Base-by-base conservation (phyloP, 2,888 invertebrate genomes). In the Caenorhabditis sp. region DNA sequence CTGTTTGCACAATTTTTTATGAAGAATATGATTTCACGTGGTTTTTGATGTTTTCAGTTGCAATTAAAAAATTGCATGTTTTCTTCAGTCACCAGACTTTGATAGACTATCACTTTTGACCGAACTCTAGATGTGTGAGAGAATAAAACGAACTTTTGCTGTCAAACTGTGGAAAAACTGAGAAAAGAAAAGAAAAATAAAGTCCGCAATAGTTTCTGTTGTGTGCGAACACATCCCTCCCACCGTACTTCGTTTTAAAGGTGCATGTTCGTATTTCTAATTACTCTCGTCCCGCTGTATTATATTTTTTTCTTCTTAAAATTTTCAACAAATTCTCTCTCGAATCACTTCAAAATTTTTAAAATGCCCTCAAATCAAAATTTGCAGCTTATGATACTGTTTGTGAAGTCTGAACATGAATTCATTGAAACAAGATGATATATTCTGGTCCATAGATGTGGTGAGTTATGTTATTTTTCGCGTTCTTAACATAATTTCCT, bases 351-450 rank as follows among this genome's bases (percentile, higher is more conserved):
- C 7, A 53, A 23, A 23, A 23, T 53, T 53, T 53, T 20, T 21
- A 23, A 53, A 53, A 5, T 21, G 21, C 4, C 53, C 25, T 21
- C 25, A 8, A 20, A 14, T 23, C 23, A 36, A n/a, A n/a, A 20
- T 38, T 58, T 59, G 52, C 67, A 71, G 67, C 72, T 49, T 72
- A 72, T 72, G 67, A 63, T 57, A 60, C 56, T 60, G 64, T 62
- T 54, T 43, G 26, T 21, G 67, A 14, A 12, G 7, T 12, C 57
- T 36, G 58, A 71, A 67, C 50, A 72, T 72, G 72, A 64, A 54
- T 61, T 56, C 56, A 63, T 58, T 61, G 53, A 72, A 64, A 58
- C 64, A 63, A 67, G 67, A 72, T 72, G 72, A 72, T 72, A 72
- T 72, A 58, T 57, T 53, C 8, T 49, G 60, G 56, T 62, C 67